Evolutionary conservation across 2,113 vertebrate species (phyloP).

Genomic region (Ciconia maguari): DNA sequence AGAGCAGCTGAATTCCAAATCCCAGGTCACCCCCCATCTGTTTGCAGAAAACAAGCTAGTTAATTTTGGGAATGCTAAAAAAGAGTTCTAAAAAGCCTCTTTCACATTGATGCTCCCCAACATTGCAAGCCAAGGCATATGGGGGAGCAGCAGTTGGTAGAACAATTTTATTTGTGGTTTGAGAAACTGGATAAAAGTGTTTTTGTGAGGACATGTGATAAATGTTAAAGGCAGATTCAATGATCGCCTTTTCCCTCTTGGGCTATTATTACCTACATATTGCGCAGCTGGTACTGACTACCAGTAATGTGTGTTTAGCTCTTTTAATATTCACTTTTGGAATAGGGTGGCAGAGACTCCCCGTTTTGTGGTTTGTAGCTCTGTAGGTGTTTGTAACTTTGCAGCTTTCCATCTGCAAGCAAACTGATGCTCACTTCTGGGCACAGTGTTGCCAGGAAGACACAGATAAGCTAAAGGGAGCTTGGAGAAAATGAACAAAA

Average conservation of each 20-base stretch:
- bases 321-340: neutral
- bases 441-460: neutral
- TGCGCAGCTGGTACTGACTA: neutral
- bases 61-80: constrained; percentile 52
- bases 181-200: constrained; percentile 13
- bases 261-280: neutral
- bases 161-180: constrained; percentile 13
- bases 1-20: constrained; percentile 50
- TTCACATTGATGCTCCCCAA: constrained; percentile 42
- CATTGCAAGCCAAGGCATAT: constrained; percentile 25
- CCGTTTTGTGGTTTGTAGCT: neutral
- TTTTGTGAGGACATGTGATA: constrained; percentile 4
- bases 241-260: neutral
- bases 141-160: constrained; percentile 10
- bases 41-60: constrained; percentile 42
- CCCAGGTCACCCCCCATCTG: constrained; percentile 56
- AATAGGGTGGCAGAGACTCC: neutral
- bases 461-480: neutral
- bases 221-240: neutral
- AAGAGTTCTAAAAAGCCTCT: constrained; percentile 23
- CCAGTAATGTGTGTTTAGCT: neutral
- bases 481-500: constrained; percentile 13
- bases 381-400: neutral
- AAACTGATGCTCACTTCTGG: neutral
- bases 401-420: neutral